Evolutionary conservation across 2,888 invertebrate species (phyloP), one percentile per base, ranked within the genome.

Genomic region (Drosophila lutescens): DNA sequence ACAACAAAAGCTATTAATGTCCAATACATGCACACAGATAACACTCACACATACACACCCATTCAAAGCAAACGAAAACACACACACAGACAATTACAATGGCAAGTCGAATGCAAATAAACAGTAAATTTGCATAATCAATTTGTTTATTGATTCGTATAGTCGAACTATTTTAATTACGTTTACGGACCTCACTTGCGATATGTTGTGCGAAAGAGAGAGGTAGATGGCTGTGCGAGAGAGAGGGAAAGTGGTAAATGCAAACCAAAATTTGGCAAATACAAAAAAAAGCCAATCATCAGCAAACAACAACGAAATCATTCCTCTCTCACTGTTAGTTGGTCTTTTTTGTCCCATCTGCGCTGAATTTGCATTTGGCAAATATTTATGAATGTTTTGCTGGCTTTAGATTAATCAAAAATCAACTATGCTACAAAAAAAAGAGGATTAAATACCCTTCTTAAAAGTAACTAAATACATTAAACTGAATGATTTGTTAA

Each of bases 91-190:
- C 51, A 71, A 20, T 59, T 53, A 72, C 66, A 79, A 67, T 66
- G 60, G 63, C 74, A 85, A 65, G 57, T 71, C 66, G 53, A 74
- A 80, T 71, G 74, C 81, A 82, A 84, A 87, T 81, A 81, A 84
- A 87, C 74, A 72, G 73, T 79, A 79, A 85, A 85, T 86, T 84
- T 84, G 83, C 86, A 84, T 84, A 84, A 84, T 86, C 83, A 87
- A 86, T 84, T 87, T 87, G 84, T 80, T 88, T 84, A 78, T 85
- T 88, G 80, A 86, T 82, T 82, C 83, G 86, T 74, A 76, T 75
- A 79, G 74, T 86, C 71, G 66, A 79, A 75, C 80, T 78, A 78
- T 85, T 87, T 84, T 87, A 84, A 84, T 85, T 87, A 79, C 85
- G 79, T 74, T 80, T 77, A 63, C 69, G 77, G 68, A 58, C 58